These are phyloP conservation scores for Macropodus opercularis DNA, from an alignment of 2,797 vertebrate species.

Conservation along the genomic window DNA sequence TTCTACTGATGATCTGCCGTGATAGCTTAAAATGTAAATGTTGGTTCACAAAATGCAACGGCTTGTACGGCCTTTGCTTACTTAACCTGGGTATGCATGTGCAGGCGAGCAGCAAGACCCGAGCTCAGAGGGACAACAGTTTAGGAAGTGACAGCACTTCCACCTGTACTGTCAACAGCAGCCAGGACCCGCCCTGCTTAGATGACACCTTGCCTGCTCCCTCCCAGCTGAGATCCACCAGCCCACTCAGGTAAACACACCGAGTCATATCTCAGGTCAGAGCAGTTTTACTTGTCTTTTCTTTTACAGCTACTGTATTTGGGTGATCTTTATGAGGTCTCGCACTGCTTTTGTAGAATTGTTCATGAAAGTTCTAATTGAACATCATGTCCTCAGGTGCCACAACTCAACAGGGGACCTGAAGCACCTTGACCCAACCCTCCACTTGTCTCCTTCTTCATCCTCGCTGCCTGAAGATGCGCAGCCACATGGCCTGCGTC, in stretches of 20 bases:
- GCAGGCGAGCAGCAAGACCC: conserved; percentile 88
- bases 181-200: conserved; percentile 73
- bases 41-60: too few species aligned
- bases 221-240: conserved; percentile 70
- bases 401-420: conserved; percentile 88
- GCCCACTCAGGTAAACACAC: conserved; percentile 75
- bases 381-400: conserved; percentile 58
- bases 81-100: conserved; percentile 12
- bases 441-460: conserved; percentile 40
- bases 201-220: conserved; percentile 73
- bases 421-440: conserved; percentile 72
- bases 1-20: too few species aligned
- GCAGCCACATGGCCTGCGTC: conserved; percentile 82
- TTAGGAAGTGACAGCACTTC: conserved; percentile 81
- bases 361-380: too few species aligned
- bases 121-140: conserved; percentile 81
- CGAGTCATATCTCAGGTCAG: conserved; percentile 3
- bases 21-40: too few species aligned
- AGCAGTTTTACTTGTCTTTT: neutral
- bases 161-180: conserved; percentile 74
- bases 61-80: neutral
- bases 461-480: conserved; percentile 58
- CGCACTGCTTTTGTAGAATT: neutral
- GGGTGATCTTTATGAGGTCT: neutral
- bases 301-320: too few species aligned